A percentile compares a stretch with the other conserved stretches of the same genome.
These are phyloP conservation scores for Aspiorhynchus laticeps DNA, from an alignment of 2,113 vertebrate genomes.

Conservation along the genomic window DNA sequence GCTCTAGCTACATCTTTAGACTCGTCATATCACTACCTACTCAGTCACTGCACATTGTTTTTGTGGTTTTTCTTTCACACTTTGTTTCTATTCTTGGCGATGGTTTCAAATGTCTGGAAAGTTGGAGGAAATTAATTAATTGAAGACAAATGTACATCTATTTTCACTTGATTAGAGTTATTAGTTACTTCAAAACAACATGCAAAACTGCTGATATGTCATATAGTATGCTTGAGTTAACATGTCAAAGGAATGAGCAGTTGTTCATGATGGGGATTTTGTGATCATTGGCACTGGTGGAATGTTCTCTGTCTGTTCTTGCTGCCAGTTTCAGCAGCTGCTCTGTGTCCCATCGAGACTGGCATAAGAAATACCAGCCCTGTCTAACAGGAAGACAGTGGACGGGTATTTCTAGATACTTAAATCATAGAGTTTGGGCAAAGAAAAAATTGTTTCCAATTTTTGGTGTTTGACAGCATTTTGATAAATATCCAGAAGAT, in stretches of 20 bases:
- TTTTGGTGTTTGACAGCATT: background rate
- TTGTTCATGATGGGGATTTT: constrained; percentile 25
- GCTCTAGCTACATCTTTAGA: background rate
- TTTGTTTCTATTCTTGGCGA: background rate
- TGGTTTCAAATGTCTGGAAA: background rate
- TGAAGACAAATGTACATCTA: background rate
- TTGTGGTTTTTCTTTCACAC: background rate
- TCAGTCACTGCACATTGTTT: background rate
- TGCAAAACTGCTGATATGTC: background rate
- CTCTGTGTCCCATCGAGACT: constrained; percentile 40
- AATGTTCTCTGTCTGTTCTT: constrained; percentile 58
- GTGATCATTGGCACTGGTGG: constrained; percentile 42
- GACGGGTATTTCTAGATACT: background rate
- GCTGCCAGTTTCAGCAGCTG: constrained; percentile 60
- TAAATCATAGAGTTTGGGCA: background rate
- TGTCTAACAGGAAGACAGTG: background rate
- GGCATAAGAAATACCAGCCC: constrained; percentile 25
- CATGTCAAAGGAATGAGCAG: constrained; percentile 21
- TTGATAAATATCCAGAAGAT: background rate
- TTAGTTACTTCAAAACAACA: background rate
- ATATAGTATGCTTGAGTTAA: background rate
- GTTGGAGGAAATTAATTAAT: background rate
- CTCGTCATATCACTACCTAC: background rate
- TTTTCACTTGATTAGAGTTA: background rate
- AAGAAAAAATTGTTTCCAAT: background rate